Evolutionary conservation across 1,140 invertebrate species (phyloP).

Genomic region (Streblospio benedicti): DNA sequence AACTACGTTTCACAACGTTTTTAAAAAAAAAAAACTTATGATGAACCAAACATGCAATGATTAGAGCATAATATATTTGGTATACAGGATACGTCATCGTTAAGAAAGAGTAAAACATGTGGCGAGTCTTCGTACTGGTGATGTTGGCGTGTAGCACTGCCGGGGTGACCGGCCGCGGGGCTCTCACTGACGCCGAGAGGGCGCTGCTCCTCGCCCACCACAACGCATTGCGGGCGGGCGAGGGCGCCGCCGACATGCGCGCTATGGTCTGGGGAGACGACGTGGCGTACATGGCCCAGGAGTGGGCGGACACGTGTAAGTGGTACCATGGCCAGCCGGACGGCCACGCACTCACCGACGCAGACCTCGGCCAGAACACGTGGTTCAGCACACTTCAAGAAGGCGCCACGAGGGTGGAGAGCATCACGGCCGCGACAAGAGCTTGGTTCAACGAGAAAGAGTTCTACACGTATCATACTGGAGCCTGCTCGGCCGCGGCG

Average conservation of each 20-base stretch:
- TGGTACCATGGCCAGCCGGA: constrained; percentile 1
- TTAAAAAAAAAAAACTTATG: too few relatives aligned
- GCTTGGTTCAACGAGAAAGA: neutral
- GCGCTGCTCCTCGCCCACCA: constrained; percentile 2
- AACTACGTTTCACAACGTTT: too few relatives aligned
- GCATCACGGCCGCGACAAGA: neutral
- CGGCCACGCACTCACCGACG: neutral
- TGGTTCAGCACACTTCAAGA: neutral
- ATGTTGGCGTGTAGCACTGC: too few relatives aligned
- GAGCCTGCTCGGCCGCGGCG: constrained; percentile 4
- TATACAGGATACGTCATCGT: too few relatives aligned
- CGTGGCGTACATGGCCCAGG: constrained; percentile 17
- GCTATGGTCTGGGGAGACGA: constrained; percentile 68
- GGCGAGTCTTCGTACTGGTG: too few relatives aligned
- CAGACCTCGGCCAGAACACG: neutral
- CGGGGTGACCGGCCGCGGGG: too few relatives aligned
- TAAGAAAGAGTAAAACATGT: too few relatives aligned
- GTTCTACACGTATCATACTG: neutral
- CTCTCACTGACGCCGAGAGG: too few relatives aligned
- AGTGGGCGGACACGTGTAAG: neutral
- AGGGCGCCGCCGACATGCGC: constrained; percentile 17
- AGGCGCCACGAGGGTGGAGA: neutral
- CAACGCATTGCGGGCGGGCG: neutral
- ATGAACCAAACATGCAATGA: too few relatives aligned
- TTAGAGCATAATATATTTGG: too few relatives aligned